These are phyloP conservation scores for Choreutis nemorana DNA, from an alignment of 2,888 invertebrate genomes.

Conservation along the genomic window DNA sequence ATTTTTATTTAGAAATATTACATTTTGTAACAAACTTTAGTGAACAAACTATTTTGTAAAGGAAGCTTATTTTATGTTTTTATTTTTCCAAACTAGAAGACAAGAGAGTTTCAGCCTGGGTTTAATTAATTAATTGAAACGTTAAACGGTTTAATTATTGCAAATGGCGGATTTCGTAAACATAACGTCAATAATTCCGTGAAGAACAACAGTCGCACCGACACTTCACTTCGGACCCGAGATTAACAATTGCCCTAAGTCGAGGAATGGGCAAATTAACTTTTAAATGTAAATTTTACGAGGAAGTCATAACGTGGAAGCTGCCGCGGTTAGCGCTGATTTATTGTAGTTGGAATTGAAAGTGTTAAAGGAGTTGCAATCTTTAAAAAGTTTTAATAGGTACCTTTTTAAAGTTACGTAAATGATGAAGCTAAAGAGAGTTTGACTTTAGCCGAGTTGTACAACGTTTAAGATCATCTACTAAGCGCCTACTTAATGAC, in stretches of 20 bases:
- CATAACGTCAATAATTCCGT: too few relatives aligned
- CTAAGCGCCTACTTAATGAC: constrained; percentile 47
- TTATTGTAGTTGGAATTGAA: constrained; percentile 61
- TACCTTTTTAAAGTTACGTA: constrained; percentile 62
- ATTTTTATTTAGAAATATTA: too few relatives aligned
- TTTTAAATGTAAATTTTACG: constrained; percentile 66
- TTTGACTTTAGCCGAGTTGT: constrained; percentile 48
- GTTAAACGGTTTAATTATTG: too few relatives aligned
- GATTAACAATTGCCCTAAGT: constrained; percentile 59
- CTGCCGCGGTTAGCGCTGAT: constrained; percentile 61
- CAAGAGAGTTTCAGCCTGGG: too few relatives aligned
- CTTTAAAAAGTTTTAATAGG: constrained; percentile 66
- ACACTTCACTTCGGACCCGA: too few relatives aligned
- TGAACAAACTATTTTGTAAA: too few relatives aligned
- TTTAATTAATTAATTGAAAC: too few relatives aligned
- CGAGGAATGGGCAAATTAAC: constrained; percentile 57
- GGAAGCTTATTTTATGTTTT: too few relatives aligned
- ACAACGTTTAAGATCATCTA: constrained; percentile 48
- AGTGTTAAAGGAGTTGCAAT: constrained; percentile 65
- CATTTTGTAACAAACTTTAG: too few relatives aligned
- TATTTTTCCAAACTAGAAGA: too few relatives aligned
- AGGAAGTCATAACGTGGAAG: constrained; percentile 63
- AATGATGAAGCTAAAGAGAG: constrained; percentile 51
- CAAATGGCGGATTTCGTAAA: too few relatives aligned
- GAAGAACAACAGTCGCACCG: too few relatives aligned